A percentile compares a stretch with the other conserved stretches of the same genome.
Evolutionary conservation across 2,888 invertebrate species (phyloP).

Genomic region (Microctonus aethiopoides): DNA sequence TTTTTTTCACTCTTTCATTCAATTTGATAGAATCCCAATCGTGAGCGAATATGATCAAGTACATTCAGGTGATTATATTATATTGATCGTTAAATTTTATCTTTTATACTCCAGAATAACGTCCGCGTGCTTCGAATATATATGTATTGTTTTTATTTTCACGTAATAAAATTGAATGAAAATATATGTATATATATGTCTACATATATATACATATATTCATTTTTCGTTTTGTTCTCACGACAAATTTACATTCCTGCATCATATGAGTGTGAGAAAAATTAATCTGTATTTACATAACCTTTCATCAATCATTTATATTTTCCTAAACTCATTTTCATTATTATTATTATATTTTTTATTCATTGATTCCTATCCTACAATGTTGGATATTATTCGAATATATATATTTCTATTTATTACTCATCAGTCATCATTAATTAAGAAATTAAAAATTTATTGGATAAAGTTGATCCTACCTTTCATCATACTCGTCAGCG

Average conservation of each 20-base stretch:
- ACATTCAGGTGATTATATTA: slow-evolving; percentile 4
- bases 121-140: slow-evolving; percentile 28
- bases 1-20: neutral
- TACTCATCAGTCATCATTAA: slow-evolving; percentile 47
- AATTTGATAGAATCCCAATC: slow-evolving; percentile 11
- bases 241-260: slow-evolving; percentile 18
- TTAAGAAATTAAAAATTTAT: slow-evolving; percentile 29
- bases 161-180: neutral
- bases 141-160: neutral
- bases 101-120: neutral
- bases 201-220: neutral
- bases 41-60: slow-evolving; percentile 21
- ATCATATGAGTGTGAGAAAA: neutral
- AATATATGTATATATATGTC: neutral
- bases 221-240: neutral
- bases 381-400: slow-evolving; percentile 13
- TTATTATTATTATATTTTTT: slow-evolving; percentile 12
- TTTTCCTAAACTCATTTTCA: neutral
- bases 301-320: neutral
- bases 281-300: neutral
- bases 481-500: slow-evolving; percentile 97
- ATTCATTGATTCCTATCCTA: slow-evolving; percentile 21
- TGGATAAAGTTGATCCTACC: slow-evolving; percentile 77
- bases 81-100: neutral
- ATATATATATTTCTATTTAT: slow-evolving; percentile 21